phyloP scores from a whole-genome alignment of 2,797 vertebrate genomes.

The Chaenodraco wilsoni region DNA sequence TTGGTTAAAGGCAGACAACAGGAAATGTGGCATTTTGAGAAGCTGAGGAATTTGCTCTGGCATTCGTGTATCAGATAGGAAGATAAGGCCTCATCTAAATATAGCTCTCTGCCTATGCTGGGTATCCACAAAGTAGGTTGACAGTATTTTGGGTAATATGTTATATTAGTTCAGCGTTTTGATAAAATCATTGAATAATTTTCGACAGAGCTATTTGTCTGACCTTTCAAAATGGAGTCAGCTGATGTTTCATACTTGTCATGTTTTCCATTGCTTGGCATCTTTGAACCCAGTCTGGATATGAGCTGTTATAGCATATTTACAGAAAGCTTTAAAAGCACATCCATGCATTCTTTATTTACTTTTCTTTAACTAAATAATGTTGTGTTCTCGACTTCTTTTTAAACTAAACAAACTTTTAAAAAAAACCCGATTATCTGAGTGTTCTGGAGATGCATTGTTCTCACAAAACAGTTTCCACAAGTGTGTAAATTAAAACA shows the following conservation, averaged over 20 bases:
- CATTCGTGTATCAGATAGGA: constrained; percentile 46
- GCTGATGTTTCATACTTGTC: not conserved
- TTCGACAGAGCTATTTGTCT: not conserved
- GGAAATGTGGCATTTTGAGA: constrained; percentile 59
- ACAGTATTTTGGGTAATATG: constrained; percentile 28
- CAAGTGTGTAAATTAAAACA: constrained; percentile 1
- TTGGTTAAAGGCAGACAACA: constrained; percentile 40
- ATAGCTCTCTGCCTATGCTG: constrained; percentile 36
- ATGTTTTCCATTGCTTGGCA: not conserved
- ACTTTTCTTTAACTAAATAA: not conserved
- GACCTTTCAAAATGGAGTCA: not conserved
- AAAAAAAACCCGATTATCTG: not conserved
- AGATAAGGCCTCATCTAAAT: constrained; percentile 69
- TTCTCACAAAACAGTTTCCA: not conserved
- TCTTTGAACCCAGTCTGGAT: constrained; percentile 2
- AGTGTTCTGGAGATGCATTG: not conserved
- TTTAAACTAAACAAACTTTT: not conserved
- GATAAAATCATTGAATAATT: not conserved
- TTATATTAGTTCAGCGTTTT: not conserved
- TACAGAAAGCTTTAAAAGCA: not conserved
- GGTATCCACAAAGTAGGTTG: constrained; percentile 36
- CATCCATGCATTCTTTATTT: not conserved
- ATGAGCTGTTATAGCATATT: not conserved
- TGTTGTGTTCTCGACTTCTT: not conserved
- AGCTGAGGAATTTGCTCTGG: constrained; percentile 62